Base-by-base conservation (phyloP, 2,797 vertebrate genomes). In the Glossophaga mutica region DNA sequence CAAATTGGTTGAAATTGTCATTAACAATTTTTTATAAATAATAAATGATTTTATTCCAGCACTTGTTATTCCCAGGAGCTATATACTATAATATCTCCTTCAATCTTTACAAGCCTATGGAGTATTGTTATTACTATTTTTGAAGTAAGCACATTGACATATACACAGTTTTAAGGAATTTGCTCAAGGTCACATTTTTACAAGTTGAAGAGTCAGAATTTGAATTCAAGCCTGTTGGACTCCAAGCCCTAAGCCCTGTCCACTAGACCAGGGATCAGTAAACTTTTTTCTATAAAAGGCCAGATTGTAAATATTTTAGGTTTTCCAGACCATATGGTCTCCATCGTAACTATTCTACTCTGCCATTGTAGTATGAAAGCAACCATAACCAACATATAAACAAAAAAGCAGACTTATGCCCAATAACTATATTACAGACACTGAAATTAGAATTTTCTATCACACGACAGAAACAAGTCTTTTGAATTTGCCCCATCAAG, bases 11-110 rank as follows among this genome's bases (percentile, higher is more conserved):
- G 87, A 82, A 94, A 77, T 29, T 59, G 24, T 76, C 77, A 74
- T 62, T 78, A 90, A 87, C 37, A 90, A 62, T 93, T 89, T 91
- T 90, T 83, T 71, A 84, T 34, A 93, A 94, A 87, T 70, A 79
- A 83, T 34, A 93, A 94, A 87, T 74, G 74, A 71, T 8, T 59
- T 87, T 79, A 74, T 78, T 65, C 73, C 14, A 68, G 26, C 14
- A 44, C 46, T 95, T 77, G 57, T 16, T 67, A 65, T 76, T 71
- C 52, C 46, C 65, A 81, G 22, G 24, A 89, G 21, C 1, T 89
- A 77, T 71, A 73, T 71, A 74, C n/a, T 44, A 52, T 59, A 90
- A 48, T 59, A 90, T 84, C 44, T 44, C 83, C 65, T 81, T 87
- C 76, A 29, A 9, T 55, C 26, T 94, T 79, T 37, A 85, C 59